Evolutionary conservation across 2,888 invertebrate genomes (phyloP).

Genomic region (Caradrina clavipalpis): DNA sequence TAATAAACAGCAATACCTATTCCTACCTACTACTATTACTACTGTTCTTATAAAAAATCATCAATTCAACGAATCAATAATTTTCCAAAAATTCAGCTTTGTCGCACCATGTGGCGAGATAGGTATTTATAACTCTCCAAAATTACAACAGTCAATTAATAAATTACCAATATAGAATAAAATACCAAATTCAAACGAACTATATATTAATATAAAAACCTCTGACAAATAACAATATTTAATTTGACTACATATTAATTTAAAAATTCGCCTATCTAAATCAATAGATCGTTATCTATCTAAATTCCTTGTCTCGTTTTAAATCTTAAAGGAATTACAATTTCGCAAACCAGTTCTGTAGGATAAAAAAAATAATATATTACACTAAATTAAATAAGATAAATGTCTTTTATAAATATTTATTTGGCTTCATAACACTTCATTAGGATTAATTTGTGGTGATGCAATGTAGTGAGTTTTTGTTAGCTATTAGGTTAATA

Average conservation of each 20-base stretch:
- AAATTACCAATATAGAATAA: neutral
- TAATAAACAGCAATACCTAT: no score
- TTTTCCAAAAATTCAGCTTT: neutral
- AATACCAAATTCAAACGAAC: slow-evolving; percentile 20
- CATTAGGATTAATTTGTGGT: slow-evolving; percentile 79
- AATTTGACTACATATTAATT: slow-evolving; percentile 33
- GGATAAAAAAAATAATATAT: slow-evolving; percentile 59
- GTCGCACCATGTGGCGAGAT: neutral
- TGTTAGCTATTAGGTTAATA: slow-evolving; percentile 1
- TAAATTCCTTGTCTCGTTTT: slow-evolving; percentile 54
- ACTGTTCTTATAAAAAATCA: no score
- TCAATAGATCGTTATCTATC: slow-evolving; percentile 59
- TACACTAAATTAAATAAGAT: slow-evolving; percentile 74
- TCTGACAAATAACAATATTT: slow-evolving; percentile 46
- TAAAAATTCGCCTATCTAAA: slow-evolving; percentile 39
- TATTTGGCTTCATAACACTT: slow-evolving; percentile 79
- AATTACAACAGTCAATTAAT: slow-evolving; percentile 1
- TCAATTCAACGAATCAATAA: neutral
- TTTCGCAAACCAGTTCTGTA: slow-evolving; percentile 62
- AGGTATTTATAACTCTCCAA: neutral
- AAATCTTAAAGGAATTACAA: slow-evolving; percentile 34
- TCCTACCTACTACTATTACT: no score
- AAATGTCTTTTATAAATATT: slow-evolving; percentile 75
- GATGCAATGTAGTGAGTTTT: slow-evolving; percentile 61
- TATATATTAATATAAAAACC: slow-evolving; percentile 16